Evolutionary conservation across 1,140 invertebrate species (phyloP).

Genomic region (Drosophila sp.): DNA sequence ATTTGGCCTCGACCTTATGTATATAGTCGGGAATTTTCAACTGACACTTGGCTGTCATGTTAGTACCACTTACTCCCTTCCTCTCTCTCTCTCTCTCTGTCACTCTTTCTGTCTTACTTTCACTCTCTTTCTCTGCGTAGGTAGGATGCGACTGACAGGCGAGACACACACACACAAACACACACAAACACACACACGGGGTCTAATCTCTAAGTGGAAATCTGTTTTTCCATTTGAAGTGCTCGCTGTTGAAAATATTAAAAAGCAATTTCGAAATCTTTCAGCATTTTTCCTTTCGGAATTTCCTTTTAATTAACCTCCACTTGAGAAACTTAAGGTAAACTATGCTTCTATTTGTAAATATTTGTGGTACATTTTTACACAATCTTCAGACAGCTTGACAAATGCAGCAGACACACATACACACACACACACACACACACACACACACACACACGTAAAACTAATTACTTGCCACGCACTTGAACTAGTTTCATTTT

Average conservation of each 20-base stretch:
- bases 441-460: conserved; percentile 17
- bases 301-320: conserved; percentile 69
- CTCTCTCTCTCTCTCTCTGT: not conserved
- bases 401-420: conserved; percentile 32
- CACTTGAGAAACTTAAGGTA: conserved; percentile 64
- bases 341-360: conserved; percentile 54
- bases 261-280: conserved; percentile 69
- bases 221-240: conserved; percentile 41
- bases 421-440: not conserved
- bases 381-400: conserved; percentile 34
- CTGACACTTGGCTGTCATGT: conserved; percentile 49
- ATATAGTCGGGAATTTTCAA: not conserved
- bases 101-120: not conserved
- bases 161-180: not conserved
- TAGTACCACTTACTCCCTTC: conserved; percentile 1
- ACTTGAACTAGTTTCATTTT: conserved; percentile 72
- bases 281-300: conserved; percentile 26
- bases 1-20: conserved; percentile 21
- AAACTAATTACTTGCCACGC: conserved; percentile 70
- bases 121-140: not conserved
- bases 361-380: conserved; percentile 60
- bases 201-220: conserved; percentile 66
- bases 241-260: conserved; percentile 69
- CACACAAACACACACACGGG: not conserved
- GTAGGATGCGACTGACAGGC: conserved; percentile 27